Evolutionary conservation across 2,113 vertebrate species (phyloP), one percentile per base, ranked within the genome.

Genomic region (Amazona vittata): DNA sequence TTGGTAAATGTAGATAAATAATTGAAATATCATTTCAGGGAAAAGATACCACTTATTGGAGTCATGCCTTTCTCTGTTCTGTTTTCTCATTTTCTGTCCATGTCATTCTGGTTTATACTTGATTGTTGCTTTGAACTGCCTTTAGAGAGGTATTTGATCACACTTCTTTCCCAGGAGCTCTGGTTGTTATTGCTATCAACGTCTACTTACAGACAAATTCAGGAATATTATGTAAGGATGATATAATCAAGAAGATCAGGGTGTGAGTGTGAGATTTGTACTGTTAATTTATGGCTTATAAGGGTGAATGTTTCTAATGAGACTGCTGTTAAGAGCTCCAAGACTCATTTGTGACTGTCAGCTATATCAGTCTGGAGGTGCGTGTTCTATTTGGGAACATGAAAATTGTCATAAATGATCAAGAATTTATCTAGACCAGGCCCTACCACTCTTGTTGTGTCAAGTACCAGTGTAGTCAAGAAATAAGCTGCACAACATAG

Each of bases 91-190:
- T 89, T 94, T 83, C 29, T 86, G 0, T 60, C 35, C 4, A 2
- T 20, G 11, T 82, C 89, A 44, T 68, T 75, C 83, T 31, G 81
- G 11, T 50, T 15, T 70, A 4, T 83, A 28, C 16, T 59, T 67
- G 43, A 35, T 43, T 59, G 33, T 90, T 74, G 31, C 35, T 86
- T 75, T 89, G 60, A 78, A 39, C 41, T 83, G 76, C 52, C 35
- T 93, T 84, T 29, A 65, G 52, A 95, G 67, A 85, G 67, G 75
- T 93, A 93, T 95, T 71, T 3, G 12, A 41, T 39, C 92, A 80
- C 69, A 37, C 47, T 88, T 90, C 76, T 94, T 91, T 95, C 47
- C 60, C 77, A 76, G 83, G 80, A 97, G 68, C 47, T 86, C 57
- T 92, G 19, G 7, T 55, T 92, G 9, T 49, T 73, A 8, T 0